Evolutionary conservation across 1,140 invertebrate species (phyloP).

Genomic region (Drosophila elegans): DNA sequence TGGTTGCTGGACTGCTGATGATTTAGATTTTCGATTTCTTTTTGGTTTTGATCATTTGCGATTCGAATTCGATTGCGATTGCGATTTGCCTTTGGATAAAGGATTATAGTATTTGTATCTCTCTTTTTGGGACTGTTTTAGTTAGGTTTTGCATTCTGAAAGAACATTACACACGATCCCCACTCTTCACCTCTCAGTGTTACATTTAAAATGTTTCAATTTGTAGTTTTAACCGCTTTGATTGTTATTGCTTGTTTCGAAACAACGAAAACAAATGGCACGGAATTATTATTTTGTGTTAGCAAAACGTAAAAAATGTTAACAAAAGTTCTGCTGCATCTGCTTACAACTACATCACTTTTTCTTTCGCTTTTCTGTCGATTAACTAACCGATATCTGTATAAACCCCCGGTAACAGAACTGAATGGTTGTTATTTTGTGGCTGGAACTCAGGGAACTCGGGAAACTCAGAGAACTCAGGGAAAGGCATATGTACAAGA

Average conservation of each 20-base stretch:
- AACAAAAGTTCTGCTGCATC: slow-evolving; percentile 64
- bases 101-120: slow-evolving; percentile 55
- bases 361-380: slow-evolving; percentile 62
- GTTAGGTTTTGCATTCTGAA: slow-evolving; percentile 29
- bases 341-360: slow-evolving; percentile 84
- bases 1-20: slow-evolving; percentile 50
- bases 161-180: slow-evolving; percentile 71
- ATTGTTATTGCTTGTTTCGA: slow-evolving; percentile 75
- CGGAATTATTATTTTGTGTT: slow-evolving; percentile 68
- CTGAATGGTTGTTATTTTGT: slow-evolving; percentile 9
- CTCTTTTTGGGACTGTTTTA: slow-evolving; percentile 28
- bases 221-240: slow-evolving; percentile 71
- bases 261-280: slow-evolving; percentile 80
- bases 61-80: slow-evolving; percentile 77
- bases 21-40: slow-evolving; percentile 51
- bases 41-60: slow-evolving; percentile 81
- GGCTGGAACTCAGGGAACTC: slow-evolving; percentile 5
- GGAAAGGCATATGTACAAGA: slow-evolving; percentile 46
- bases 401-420: slow-evolving; percentile 52
- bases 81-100: slow-evolving; percentile 70
- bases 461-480: no score
- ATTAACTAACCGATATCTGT: no score
- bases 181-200: slow-evolving; percentile 20
- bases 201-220: slow-evolving; percentile 74
- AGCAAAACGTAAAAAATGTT: slow-evolving; percentile 70